A percentile compares a stretch with the other conserved stretches of the same genome.
phyloP scores from a whole-genome alignment of 2,888 invertebrate genomes.

The Eristalis tenax region DNA sequence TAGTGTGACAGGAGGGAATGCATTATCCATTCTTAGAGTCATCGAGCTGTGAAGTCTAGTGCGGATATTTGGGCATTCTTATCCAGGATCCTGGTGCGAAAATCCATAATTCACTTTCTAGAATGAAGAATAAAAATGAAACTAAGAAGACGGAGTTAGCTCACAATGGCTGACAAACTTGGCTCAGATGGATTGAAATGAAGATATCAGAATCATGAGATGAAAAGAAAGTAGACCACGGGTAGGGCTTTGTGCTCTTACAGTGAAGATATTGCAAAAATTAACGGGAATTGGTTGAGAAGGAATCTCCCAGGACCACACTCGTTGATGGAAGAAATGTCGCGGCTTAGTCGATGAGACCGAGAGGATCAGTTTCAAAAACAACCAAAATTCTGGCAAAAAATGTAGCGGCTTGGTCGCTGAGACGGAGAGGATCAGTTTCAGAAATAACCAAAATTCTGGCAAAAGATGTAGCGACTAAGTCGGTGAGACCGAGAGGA shows the following conservation, averaged over 20 bases:
- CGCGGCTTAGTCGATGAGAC: no score
- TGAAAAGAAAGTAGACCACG: background rate
- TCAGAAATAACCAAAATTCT: no score
- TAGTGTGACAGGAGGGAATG: slow-evolving; percentile 47
- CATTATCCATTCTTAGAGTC: slow-evolving; percentile 68
- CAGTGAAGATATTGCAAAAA: background rate
- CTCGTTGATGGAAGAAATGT: background rate
- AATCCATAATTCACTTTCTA: slow-evolving; percentile 62
- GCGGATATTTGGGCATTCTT: slow-evolving; percentile 52
- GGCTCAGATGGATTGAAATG: background rate
- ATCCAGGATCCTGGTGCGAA: slow-evolving; percentile 60
- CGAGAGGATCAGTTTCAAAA: no score
- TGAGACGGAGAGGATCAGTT: no score
- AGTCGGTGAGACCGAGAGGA: no score
- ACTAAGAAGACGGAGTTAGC: background rate
- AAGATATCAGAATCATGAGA: background rate
- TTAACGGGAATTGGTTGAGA: background rate
- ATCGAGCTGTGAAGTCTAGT: slow-evolving; percentile 64
- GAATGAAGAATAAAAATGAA: background rate
- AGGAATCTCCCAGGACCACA: background rate
- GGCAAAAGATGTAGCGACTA: no score
- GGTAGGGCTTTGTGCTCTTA: background rate
- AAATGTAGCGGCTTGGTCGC: no score
- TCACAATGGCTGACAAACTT: background rate
- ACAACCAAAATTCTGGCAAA: no score